Evolutionary conservation across 2,113 vertebrate genomes (phyloP), one percentile per base, ranked within the genome.

Genomic region (Archocentrus centrarchus): DNA sequence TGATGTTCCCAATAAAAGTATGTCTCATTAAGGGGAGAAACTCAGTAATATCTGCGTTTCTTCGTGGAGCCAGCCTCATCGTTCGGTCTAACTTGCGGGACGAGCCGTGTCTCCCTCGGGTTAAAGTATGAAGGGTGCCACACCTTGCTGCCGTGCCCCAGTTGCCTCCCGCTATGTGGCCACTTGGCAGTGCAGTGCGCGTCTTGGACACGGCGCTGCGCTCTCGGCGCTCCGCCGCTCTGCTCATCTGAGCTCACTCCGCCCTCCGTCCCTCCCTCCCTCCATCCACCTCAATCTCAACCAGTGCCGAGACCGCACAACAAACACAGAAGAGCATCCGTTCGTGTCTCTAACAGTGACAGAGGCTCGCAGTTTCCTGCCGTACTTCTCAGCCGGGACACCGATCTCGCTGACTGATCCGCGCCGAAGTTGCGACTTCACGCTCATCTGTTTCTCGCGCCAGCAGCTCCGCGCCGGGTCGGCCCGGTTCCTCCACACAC

Each of bases 151-250:
- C 79, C 86, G 75, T n/a, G n/a, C 80, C 82, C 82, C 85, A 59
- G 60, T 20, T 79, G 64, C 14, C 39, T 55, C 44, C 24, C 14
- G 32, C 39, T 24, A 1, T 27, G 73, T 66, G 57, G 35, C 76
- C 85, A 24, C 17, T 59, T 78, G 84, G 30, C 75, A n/a, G 82
- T 93, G 93, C 91, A 93, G 90, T 91, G 91, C 93, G 93, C 91
- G 90, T 88, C 83, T 84, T 79, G 93, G 92, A 92, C 93, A 44
- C 94, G 87, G 83, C 88, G 90, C 89, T 88, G 91, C 92, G 93
- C 94, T 94, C 92, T 90, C 84, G 77, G 70, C 89, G 91, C 88
- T 90, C 75, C 75, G 57, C 84, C 78, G 73, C 84, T 32, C 88
- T 37, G 50, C 75, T 78, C 81, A 27, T 68, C 78, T 41, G 18